Base-by-base conservation (phyloP, 2,888 invertebrate species). In the Plebejus melissa region DNA sequence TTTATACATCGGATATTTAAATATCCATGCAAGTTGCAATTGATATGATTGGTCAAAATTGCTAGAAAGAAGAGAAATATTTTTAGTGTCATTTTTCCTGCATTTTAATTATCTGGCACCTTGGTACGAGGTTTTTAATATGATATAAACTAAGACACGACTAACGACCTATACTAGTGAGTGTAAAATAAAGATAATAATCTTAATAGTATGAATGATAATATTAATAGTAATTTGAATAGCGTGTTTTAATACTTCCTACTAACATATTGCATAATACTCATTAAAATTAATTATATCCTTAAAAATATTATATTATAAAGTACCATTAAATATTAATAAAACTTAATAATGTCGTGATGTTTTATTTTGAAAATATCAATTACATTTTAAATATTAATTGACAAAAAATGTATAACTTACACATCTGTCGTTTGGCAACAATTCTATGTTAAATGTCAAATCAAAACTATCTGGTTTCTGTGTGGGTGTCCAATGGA, bases 1-100 rank as follows among this genome's bases (percentile, higher is more conserved):
- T 28, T 54, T 72, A 32, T 13, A 71, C 28, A 32, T 72, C 72
- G 6, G 50, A 41, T 65, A 65, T 65, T 65, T 65, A 71, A 22
- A 46, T 72, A 54, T 54, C 54, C 54, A 32, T 32, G 72, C 16
- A 32, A 32, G 16, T 72, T 70, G 50, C 13, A 32, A 72, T 71
- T 54, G 5, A 32, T 50, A 50, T 16, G 28, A 54, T 54, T 50
- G 46, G 54, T 28, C 72, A 50, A 32, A 71, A 41, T 32, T 16
- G 72, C 72, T 72, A 72, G 50, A 72, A 72, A 72, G 72, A 72
- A 72, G 72, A 72, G 50, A 72, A 72, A 72, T 72, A 28, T 50
- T 22, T 50, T 72, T 54, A 72, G 16, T 72, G 7, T n/a, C 7
- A 41, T 41, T 41, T 28, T 69, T 38, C 70, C 41, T 41, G 7